Evolutionary conservation across 2,797 vertebrate species (phyloP).

Genomic region (Parambassis ranga): DNA sequence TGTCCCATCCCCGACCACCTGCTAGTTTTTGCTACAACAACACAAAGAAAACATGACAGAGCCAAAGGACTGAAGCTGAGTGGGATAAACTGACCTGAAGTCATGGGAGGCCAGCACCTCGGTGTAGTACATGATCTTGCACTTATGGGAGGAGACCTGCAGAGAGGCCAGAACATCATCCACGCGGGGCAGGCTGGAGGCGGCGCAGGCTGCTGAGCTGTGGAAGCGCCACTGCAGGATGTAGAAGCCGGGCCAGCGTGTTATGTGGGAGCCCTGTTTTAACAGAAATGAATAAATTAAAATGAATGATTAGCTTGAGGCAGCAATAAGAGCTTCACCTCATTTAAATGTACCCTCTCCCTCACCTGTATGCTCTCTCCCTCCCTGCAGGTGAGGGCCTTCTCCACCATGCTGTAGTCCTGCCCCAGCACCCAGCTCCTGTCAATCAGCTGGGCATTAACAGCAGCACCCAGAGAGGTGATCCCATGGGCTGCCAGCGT

Average conservation of each 20-base stretch:
- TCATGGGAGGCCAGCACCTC: slow-evolving; percentile 94
- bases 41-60: neutral
- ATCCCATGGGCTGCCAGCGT: slow-evolving; percentile 84
- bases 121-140: slow-evolving; percentile 97
- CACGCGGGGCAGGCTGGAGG: slow-evolving; percentile 89
- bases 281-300: too few relatives aligned
- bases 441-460: slow-evolving; percentile 90
- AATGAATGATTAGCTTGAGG: too few relatives aligned
- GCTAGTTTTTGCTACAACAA: too few relatives aligned
- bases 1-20: too few relatives aligned
- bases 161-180: slow-evolving; percentile 94
- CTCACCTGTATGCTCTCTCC: slow-evolving; percentile 95
- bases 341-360: too few relatives aligned
- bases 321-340: too few relatives aligned
- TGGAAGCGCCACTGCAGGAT: slow-evolving; percentile 96
- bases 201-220: slow-evolving; percentile 83
- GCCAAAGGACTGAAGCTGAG: neutral
- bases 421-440: slow-evolving; percentile 88
- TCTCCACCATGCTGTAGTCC: slow-evolving; percentile 96
- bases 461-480: slow-evolving; percentile 77
- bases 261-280: slow-evolving; percentile 91
- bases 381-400: slow-evolving; percentile 88
- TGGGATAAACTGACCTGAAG: slow-evolving; percentile 84
- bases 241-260: slow-evolving; percentile 95
- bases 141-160: slow-evolving; percentile 96